phyloP scores from a whole-genome alignment of 1,140 invertebrate genomes.

The Zaprionus taronus region DNA sequence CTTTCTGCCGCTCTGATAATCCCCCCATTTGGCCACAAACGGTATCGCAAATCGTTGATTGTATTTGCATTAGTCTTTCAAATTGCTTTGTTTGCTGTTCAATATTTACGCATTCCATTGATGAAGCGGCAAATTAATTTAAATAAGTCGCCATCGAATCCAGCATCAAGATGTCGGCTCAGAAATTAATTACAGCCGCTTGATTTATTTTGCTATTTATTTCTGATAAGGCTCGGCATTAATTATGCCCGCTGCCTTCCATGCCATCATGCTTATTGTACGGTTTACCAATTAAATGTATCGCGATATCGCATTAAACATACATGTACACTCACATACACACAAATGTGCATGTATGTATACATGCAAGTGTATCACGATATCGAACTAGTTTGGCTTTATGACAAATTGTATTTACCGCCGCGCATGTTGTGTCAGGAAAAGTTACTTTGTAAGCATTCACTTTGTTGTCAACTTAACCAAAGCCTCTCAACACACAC shows the following conservation, averaged over 20 bases:
- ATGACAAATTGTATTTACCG: slow-evolving; percentile 43
- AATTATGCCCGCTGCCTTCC: slow-evolving; percentile 31
- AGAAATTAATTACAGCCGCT: slow-evolving; percentile 45
- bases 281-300: slow-evolving; percentile 19
- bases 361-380: neutral
- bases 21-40: neutral
- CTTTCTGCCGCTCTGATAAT: slow-evolving; percentile 1
- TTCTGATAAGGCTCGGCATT: slow-evolving; percentile 42
- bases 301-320: neutral
- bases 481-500: neutral
- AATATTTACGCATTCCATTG: slow-evolving; percentile 34
- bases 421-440: slow-evolving; percentile 20
- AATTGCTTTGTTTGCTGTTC: slow-evolving; percentile 5
- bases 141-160: slow-evolving; percentile 40
- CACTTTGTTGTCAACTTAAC: slow-evolving; percentile 1
- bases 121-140: slow-evolving; percentile 48
- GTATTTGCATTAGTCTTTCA: slow-evolving; percentile 4
- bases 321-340: neutral
- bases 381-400: slow-evolving; percentile 28
- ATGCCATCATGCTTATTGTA: slow-evolving; percentile 17
- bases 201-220: slow-evolving; percentile 51
- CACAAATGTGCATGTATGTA: neutral
- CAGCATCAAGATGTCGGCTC: slow-evolving; percentile 45
- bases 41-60: neutral
- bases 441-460: slow-evolving; percentile 11